Percentiles rank a stretch among this genome's conserved stretches.
Evolutionary conservation across 2,113 vertebrate species (phyloP).

Genomic region (Gulo gulo): DNA sequence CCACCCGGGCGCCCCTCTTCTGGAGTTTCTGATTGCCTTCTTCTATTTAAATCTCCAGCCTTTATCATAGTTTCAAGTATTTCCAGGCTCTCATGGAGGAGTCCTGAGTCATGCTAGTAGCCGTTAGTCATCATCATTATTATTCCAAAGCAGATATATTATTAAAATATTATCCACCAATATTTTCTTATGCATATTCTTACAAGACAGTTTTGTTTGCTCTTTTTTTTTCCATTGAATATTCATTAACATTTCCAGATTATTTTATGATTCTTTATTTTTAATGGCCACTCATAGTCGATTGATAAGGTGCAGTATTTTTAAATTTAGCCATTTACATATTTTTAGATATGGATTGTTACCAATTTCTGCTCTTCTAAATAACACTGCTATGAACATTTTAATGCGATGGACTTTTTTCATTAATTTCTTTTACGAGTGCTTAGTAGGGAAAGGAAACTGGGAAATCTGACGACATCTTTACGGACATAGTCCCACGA

Average conservation of each 20-base stretch:
- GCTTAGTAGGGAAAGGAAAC: neutral
- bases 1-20: too few relatives aligned
- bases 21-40: neutral
- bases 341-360: neutral
- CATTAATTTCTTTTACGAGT: neutral
- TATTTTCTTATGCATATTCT: neutral
- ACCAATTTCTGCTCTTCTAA: neutral
- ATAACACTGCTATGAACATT: neutral
- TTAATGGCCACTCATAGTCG: neutral
- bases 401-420: neutral
- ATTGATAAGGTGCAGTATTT: neutral
- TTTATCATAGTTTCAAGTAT: neutral
- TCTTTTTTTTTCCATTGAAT: neutral
- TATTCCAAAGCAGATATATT: neutral
- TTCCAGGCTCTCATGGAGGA: neutral
- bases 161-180: neutral
- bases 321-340: neutral
- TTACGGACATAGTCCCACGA: neutral
- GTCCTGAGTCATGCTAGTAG: neutral
- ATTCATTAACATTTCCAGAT: neutral
- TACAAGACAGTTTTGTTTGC: neutral
- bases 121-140: neutral
- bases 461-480: neutral
- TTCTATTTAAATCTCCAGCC: neutral
- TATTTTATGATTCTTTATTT: conserved; percentile 23